phyloP scores from a whole-genome alignment of 2,888 invertebrate species.

The Caradrina kadenii region DNA sequence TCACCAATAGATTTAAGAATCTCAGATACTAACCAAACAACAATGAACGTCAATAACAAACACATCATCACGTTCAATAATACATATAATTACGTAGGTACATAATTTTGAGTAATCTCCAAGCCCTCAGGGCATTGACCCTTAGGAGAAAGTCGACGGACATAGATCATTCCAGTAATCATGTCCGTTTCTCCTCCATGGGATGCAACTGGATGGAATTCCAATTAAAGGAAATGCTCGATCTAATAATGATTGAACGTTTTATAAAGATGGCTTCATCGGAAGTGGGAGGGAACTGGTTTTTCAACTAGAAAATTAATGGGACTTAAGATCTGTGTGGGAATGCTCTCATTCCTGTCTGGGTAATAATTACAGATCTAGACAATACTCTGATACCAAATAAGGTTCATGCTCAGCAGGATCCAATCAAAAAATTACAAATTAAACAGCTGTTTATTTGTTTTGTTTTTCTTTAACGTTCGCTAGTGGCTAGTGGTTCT shows the following conservation, averaged over 20 bases:
- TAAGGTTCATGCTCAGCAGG: too few species aligned
- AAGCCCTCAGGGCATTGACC: slow-evolving; percentile 41
- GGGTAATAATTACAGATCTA: too few species aligned
- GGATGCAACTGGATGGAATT: slow-evolving; percentile 43
- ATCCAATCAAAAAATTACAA: too few species aligned
- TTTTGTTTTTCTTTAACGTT: too few species aligned
- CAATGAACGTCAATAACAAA: slow-evolving; percentile 12
- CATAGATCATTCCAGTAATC: slow-evolving; percentile 49
- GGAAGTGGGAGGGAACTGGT: slow-evolving; percentile 12
- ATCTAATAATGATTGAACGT: slow-evolving; percentile 30
- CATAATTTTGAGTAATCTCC: slow-evolving; percentile 14
- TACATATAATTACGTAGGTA: background rate
- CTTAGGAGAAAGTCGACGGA: slow-evolving; percentile 53
- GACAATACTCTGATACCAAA: too few species aligned
- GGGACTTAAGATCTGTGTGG: too few species aligned
- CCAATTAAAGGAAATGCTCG: slow-evolving; percentile 42
- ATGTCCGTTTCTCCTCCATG: slow-evolving; percentile 30
- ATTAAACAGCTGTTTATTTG: too few species aligned
- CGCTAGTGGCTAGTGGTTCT: too few species aligned
- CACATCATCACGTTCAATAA: slow-evolving; percentile 9
- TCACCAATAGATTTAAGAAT: background rate
- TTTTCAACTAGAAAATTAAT: background rate
- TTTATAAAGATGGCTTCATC: slow-evolving; percentile 15
- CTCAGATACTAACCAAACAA: slow-evolving; percentile 20
- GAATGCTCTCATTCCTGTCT: too few species aligned